A percentile compares a stretch with the other conserved stretches of the same genome.
These are phyloP conservation scores for Drosophila maculinotata DNA, from an alignment of 2,888 invertebrate species.

Conservation along the genomic window DNA sequence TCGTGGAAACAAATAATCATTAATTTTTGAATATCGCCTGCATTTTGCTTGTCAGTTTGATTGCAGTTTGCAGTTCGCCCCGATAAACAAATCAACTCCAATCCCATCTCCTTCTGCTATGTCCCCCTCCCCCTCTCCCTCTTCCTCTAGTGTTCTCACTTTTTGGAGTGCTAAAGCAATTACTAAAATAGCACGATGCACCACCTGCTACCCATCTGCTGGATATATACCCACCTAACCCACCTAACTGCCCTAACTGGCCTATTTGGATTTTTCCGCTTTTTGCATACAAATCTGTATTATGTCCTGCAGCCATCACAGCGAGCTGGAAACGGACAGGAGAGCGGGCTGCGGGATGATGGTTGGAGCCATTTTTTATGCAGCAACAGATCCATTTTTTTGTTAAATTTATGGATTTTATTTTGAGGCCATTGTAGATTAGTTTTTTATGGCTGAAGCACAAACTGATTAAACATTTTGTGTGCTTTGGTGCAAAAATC, in stretches of 20 bases:
- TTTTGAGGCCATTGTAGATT: slow-evolving; percentile 62
- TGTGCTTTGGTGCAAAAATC: slow-evolving; percentile 39
- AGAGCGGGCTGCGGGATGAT: not conserved
- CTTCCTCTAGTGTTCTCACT: not conserved
- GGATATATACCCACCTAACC: too few species aligned
- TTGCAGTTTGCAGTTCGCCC: slow-evolving; percentile 57
- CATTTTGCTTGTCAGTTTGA: slow-evolving; percentile 55
- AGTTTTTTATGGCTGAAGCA: slow-evolving; percentile 66
- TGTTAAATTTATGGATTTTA: slow-evolving; percentile 68
- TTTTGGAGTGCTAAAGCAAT: slow-evolving; percentile 57
- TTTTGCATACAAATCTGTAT: slow-evolving; percentile 61
- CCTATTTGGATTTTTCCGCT: slow-evolving; percentile 46
- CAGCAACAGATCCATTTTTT: slow-evolving; percentile 8
- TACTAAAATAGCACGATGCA: slow-evolving; percentile 47
- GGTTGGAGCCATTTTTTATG: slow-evolving; percentile 41
- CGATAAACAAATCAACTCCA: slow-evolving; percentile 64
- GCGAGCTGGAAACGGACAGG: not conserved
- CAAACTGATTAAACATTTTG: slow-evolving; percentile 72
- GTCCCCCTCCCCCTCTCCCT: too few species aligned
- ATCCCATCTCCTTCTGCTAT: not conserved
- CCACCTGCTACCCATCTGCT: slow-evolving; percentile 26
- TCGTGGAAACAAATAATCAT: slow-evolving; percentile 67
- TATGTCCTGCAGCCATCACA: slow-evolving; percentile 51
- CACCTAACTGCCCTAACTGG: slow-evolving; percentile 28
- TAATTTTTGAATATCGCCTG: slow-evolving; percentile 51